Conservation (phyloP, 2,888 invertebrate genomes). For the Andrena camellia region DNA sequence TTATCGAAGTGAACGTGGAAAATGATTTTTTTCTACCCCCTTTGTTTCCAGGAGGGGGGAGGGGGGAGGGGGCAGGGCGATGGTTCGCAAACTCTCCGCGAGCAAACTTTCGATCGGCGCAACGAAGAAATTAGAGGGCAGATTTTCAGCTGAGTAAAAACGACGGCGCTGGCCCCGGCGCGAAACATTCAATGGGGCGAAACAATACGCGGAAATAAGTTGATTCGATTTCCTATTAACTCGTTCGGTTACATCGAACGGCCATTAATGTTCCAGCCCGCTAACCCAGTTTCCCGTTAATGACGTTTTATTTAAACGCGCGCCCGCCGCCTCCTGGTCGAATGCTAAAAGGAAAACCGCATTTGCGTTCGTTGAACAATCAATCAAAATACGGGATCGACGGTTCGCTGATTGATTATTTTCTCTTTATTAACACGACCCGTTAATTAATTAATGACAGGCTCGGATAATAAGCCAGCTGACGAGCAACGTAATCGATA, state of each 20-base stretch:
- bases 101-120: conserved; percentile 18
- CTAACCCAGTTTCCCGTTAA: conserved; percentile 63
- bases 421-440: conserved; percentile 62
- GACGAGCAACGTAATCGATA: conserved; percentile 34
- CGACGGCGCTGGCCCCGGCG: not conserved
- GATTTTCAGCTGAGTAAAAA: conserved; percentile 26
- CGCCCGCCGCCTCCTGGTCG: conserved; percentile 19
- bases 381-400: conserved; percentile 59
- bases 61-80: too few species aligned
- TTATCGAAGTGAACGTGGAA: not conserved
- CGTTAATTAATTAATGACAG: conserved; percentile 63
- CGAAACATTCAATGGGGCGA: conserved; percentile 36
- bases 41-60: too few species aligned
- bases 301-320: conserved; percentile 66
- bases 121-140: conserved; percentile 9
- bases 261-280: conserved; percentile 62
- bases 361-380: conserved; percentile 57
- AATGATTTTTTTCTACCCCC: not conserved
- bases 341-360: conserved; percentile 61
- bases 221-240: conserved; percentile 67
- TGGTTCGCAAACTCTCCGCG: not conserved
- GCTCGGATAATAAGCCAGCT: conserved; percentile 23
- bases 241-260: conserved; percentile 63
- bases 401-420: conserved; percentile 55
- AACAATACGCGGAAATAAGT: conserved; percentile 64